Evolutionary conservation across 2,113 vertebrate species (phyloP).

Genomic region (Onychorhynchus coronatus): DNA sequence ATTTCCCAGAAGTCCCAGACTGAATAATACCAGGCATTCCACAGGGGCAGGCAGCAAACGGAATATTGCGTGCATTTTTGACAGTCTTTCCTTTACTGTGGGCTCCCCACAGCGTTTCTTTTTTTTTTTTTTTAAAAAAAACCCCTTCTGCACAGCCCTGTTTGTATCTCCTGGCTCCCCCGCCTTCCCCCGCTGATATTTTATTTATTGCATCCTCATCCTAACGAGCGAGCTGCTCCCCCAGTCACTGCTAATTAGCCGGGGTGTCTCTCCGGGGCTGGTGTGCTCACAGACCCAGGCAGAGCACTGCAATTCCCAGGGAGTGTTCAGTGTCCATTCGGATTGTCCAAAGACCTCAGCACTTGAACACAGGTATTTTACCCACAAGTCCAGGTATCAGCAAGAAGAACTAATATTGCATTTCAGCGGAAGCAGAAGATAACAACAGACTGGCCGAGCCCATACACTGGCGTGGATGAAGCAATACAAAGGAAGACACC

Average conservation of each 20-base stretch:
- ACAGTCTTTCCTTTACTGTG: background rate
- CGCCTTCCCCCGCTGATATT: background rate
- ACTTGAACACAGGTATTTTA: background rate
- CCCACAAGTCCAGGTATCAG: background rate
- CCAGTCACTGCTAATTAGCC: background rate
- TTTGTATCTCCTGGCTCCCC: background rate
- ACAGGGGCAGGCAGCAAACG: background rate
- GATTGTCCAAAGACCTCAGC: background rate
- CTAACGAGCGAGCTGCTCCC: background rate
- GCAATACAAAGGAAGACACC: background rate
- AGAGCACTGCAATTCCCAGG: background rate
- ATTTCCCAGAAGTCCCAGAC: slow-evolving; percentile 16
- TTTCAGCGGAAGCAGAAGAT: background rate
- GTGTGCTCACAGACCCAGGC: background rate
- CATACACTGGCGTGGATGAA: background rate
- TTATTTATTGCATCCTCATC: slow-evolving; percentile 40
- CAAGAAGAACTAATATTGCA: background rate
- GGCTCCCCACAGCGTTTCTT: background rate
- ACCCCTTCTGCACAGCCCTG: background rate
- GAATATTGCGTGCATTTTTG: background rate
- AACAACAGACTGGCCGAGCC: background rate
- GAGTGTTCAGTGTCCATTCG: accelerated
- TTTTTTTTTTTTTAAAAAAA: background rate
- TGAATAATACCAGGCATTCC: background rate
- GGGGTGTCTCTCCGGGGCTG: background rate